Percentiles rank a stretch among this genome's conserved stretches.
Evolutionary conservation across 2,113 vertebrate genomes (phyloP).

Genomic region (Petaurus breviceps): DNA sequence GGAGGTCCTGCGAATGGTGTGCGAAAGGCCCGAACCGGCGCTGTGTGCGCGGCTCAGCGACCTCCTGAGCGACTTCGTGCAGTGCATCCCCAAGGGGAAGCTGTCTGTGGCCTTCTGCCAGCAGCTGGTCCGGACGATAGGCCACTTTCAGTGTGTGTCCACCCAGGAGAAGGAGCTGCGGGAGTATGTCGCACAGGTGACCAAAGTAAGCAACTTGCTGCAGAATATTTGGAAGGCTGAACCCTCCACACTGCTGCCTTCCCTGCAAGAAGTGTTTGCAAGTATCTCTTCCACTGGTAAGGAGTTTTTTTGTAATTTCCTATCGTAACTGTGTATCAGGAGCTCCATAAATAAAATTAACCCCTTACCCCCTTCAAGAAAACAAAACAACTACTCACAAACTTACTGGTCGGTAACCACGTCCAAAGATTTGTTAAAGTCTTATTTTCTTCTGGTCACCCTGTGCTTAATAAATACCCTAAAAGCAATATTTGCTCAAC

Average conservation of each 20-base stretch:
- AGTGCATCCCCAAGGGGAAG: slow-evolving; percentile 95
- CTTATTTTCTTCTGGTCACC: background rate
- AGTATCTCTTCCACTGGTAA: slow-evolving; percentile 96
- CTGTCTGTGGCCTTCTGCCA: slow-evolving; percentile 93
- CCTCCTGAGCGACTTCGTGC: slow-evolving; percentile 94
- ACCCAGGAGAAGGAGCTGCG: slow-evolving; percentile 91
- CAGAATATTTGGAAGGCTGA: slow-evolving; percentile 97
- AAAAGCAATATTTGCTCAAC: background rate
- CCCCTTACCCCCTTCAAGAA: too few relatives aligned
- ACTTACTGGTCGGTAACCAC: too few relatives aligned
- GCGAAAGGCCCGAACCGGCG: slow-evolving; percentile 90
- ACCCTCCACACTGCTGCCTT: slow-evolving; percentile 92
- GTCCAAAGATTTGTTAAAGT: background rate
- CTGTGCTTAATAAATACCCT: background rate
- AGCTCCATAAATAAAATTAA: background rate
- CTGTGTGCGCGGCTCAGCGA: slow-evolving; percentile 92
- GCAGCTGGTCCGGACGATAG: slow-evolving; percentile 96
- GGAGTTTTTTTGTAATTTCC: background rate
- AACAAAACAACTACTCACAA: too few relatives aligned
- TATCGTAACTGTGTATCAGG: background rate
- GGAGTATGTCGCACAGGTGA: slow-evolving; percentile 95
- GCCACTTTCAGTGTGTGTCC: slow-evolving; percentile 93
- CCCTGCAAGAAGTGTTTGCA: slow-evolving; percentile 96
- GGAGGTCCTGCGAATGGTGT: slow-evolving; percentile 93
- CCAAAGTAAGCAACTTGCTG: slow-evolving; percentile 92